phyloP scores from a whole-genome alignment of 2,888 invertebrate genomes.

The Glyphotaelius pellucidus region DNA sequence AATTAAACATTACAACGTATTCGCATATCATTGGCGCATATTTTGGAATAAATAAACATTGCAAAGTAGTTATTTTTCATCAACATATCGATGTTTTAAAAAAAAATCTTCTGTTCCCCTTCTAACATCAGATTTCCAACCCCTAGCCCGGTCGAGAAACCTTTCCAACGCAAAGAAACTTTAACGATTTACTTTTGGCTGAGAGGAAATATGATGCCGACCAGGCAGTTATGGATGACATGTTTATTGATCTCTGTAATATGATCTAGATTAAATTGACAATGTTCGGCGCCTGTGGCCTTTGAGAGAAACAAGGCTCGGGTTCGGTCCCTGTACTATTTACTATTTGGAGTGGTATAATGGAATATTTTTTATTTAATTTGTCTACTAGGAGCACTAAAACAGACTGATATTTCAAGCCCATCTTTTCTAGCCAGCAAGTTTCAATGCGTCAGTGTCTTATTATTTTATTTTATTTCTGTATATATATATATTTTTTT shows the following conservation, averaged over 20 bases:
- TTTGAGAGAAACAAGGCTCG: neutral
- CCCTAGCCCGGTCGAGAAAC: neutral
- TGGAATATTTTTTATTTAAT: neutral
- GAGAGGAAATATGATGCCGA: neutral
- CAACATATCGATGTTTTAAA: neutral
- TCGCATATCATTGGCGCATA: too few species aligned
- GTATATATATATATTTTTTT: too few species aligned
- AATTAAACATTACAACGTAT: too few species aligned
- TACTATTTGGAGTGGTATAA: neutral
- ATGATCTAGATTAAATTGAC: neutral
- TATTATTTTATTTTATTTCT: too few species aligned
- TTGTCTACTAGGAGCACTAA: neutral
- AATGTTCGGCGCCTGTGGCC: neutral
- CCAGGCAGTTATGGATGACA: constrained; percentile 2
- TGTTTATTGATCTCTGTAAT: constrained; percentile 2
- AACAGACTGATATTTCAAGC: neutral
- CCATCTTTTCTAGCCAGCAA: too few species aligned
- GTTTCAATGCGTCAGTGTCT: too few species aligned
- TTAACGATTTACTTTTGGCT: neutral
- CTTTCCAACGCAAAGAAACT: neutral
- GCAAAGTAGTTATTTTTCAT: too few species aligned
- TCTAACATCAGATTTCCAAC: neutral
- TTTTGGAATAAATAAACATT: too few species aligned
- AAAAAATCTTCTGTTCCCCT: neutral
- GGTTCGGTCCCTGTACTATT: neutral